Conservation (phyloP, 2,888 invertebrate genomes). For the Aelia acuminata region DNA sequence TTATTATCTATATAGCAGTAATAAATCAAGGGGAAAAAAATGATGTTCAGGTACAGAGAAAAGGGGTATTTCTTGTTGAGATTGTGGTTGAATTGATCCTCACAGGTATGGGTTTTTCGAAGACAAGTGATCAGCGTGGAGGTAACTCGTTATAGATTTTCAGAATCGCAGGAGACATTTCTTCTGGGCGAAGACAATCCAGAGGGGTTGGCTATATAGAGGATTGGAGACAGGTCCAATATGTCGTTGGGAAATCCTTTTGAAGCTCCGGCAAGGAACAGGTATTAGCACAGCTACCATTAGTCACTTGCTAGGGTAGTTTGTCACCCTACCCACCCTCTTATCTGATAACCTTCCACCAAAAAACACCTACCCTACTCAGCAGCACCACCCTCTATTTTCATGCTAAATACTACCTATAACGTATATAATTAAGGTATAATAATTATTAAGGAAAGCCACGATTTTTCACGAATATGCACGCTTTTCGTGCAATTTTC, state of each 20-base stretch:
- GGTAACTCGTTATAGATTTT: constrained; percentile 2
- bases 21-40: no score
- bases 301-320: constrained; percentile 42
- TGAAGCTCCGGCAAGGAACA: constrained; percentile 23
- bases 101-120: background rate
- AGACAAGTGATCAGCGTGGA: background rate
- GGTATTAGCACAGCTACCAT: constrained; percentile 43
- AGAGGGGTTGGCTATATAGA: background rate
- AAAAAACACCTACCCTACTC: constrained; percentile 8
- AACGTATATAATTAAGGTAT: no score
- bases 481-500: background rate
- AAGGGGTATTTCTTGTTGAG: no score
- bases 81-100: no score
- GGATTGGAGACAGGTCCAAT: constrained; percentile 37
- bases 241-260: constrained; percentile 35
- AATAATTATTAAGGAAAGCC: background rate
- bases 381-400: background rate
- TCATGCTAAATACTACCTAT: background rate
- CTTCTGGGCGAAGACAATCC: background rate
- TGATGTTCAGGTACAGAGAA: no score
- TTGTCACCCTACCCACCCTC: constrained; percentile 33
- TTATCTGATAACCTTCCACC: constrained; percentile 14
- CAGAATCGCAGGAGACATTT: constrained; percentile 19
- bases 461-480: background rate
- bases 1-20: no score